Conservation (phyloP, 2,113 vertebrate genomes). For the Embiotoca jacksoni region DNA sequence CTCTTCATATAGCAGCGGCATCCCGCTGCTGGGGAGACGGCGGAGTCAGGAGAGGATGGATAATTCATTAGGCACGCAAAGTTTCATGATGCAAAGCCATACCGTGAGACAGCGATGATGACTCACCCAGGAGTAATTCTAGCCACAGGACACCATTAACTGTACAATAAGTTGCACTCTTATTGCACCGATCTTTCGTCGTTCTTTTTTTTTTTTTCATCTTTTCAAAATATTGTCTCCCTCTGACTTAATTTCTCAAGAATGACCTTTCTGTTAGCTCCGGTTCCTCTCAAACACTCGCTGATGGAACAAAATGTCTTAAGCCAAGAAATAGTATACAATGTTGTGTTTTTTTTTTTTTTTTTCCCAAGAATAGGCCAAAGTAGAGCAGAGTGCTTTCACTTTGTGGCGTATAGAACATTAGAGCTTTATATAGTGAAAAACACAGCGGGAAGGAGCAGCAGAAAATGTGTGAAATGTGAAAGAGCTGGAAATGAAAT, state of each 20-base stretch:
- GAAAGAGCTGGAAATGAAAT: conserved; percentile 26
- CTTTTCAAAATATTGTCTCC: conserved; percentile 17
- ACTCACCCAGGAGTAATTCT: conserved; percentile 45
- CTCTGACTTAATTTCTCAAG: conserved; percentile 30
- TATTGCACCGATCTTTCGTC: conserved; percentile 1
- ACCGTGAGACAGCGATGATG: conserved; percentile 42
- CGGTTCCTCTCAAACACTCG: conserved; percentile 27
- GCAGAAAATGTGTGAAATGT: conserved; percentile 33
- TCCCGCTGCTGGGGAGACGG: conserved; percentile 39
- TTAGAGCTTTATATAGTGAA: conserved; percentile 10
- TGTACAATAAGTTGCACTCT: not conserved
- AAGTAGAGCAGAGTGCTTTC: conserved; percentile 29
- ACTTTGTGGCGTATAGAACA: conserved; percentile 40
- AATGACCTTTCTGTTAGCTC: conserved; percentile 44
- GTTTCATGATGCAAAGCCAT: conserved; percentile 32
- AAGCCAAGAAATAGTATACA: conserved; percentile 29
- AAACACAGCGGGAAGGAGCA: conserved; percentile 16
- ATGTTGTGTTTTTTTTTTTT: not conserved
- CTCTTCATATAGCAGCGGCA: conserved; percentile 36
- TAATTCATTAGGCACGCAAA: conserved; percentile 55
- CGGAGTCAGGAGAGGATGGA: conserved; percentile 44
- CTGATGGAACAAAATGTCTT: conserved; percentile 54
- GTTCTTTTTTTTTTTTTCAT: not conserved
- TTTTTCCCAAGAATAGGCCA: not conserved
- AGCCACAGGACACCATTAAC: conserved; percentile 28